Conservation (phyloP, 2,888 invertebrate genomes). For the Danaus chrysippus region DNA sequence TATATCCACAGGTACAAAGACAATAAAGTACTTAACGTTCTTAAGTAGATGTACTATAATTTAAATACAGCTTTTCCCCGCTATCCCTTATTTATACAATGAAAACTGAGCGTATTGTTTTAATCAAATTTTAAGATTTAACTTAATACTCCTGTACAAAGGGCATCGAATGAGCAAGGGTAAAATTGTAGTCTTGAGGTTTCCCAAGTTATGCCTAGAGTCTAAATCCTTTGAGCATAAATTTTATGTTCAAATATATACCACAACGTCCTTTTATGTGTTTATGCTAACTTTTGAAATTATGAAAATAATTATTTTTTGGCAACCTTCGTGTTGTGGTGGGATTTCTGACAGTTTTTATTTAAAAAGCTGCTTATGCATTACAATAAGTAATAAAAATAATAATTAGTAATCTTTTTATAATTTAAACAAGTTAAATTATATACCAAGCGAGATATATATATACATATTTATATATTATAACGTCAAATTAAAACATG, state of each 20-base stretch:
- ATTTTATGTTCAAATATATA: not conserved
- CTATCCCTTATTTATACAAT: slow-evolving; percentile 16
- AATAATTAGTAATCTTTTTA: too few species aligned
- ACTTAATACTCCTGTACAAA: slow-evolving; percentile 20
- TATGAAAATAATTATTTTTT: too few species aligned
- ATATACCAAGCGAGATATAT: too few species aligned
- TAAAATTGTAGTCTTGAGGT: slow-evolving; percentile 14
- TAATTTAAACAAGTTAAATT: too few species aligned
- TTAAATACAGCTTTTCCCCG: not conserved
- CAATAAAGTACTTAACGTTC: not conserved
- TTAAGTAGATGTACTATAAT: not conserved
- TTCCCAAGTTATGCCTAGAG: slow-evolving; percentile 7
- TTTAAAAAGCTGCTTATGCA: too few species aligned
- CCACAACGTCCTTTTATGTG: not conserved
- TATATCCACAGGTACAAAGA: too few species aligned
- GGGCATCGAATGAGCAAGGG: slow-evolving; percentile 9
- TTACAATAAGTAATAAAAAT: too few species aligned
- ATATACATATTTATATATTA: too few species aligned
- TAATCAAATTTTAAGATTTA: slow-evolving; percentile 21
- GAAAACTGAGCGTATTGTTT: slow-evolving; percentile 13
- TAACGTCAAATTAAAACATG: too few species aligned
- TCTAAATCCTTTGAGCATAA: not conserved
- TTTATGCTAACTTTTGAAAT: too few species aligned
- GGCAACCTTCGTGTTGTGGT: too few species aligned
- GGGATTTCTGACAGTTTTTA: too few species aligned